Conservation (phyloP, 1,140 invertebrate genomes). For the Drosophila busckii region DNA sequence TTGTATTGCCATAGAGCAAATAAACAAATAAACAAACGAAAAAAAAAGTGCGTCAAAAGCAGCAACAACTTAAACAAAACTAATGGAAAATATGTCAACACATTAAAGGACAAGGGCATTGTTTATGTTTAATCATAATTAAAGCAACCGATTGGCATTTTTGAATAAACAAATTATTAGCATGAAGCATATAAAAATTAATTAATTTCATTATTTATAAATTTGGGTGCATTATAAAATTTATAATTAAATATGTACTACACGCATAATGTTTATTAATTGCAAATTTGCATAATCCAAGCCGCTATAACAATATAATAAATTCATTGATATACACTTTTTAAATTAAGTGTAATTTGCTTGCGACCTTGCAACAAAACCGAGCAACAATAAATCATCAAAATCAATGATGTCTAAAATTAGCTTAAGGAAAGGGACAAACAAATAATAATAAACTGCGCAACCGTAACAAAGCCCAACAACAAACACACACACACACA, state of each 20-base stretch:
- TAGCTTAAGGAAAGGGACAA: conserved; percentile 46
- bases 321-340: not conserved
- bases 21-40: conserved; percentile 1
- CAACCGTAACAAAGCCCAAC: conserved; percentile 49
- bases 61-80: not conserved
- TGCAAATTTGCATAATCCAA: too few relatives aligned
- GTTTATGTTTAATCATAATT: conserved; percentile 5
- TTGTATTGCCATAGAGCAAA: too few relatives aligned
- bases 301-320: too few relatives aligned
- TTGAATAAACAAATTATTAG: conserved; percentile 4
- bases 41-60: too few relatives aligned
- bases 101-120: not conserved
- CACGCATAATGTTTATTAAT: too few relatives aligned
- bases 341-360: not conserved
- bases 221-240: too few relatives aligned
- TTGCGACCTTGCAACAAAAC: not conserved
- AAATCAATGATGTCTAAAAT: conserved; percentile 74
- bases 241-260: too few relatives aligned
- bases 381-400: conserved; percentile 62
- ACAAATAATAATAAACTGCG: conserved; percentile 73
- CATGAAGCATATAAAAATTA: not conserved
- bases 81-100: conserved; percentile 13
- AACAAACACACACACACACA: too few relatives aligned
- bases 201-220: conserved; percentile 6
- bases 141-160: not conserved